These are phyloP conservation scores for Scelioninae gen. 1 DNA, from an alignment of 2,888 invertebrate species.

Conservation along the genomic window DNA sequence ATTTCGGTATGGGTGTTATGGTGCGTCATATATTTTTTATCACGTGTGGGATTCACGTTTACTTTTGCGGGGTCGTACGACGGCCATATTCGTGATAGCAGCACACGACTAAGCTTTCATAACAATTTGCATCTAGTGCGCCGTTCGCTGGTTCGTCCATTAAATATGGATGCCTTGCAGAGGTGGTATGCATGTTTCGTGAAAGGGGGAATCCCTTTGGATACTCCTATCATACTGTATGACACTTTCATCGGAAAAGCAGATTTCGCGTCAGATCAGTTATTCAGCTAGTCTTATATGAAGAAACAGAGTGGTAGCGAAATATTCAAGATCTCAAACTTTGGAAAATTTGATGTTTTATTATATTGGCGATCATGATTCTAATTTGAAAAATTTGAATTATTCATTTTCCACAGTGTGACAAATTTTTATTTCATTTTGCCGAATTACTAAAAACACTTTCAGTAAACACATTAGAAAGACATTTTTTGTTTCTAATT, in stretches of 20 bases:
- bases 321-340: not conserved
- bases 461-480: too few relatives aligned
- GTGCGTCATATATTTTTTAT: constrained; percentile 79
- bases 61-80: constrained; percentile 69
- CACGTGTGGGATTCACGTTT: constrained; percentile 78
- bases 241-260: constrained; percentile 62
- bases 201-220: constrained; percentile 68
- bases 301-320: constrained; percentile 1
- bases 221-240: constrained; percentile 54
- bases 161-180: constrained; percentile 82
- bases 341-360: not conserved
- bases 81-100: constrained; percentile 78
- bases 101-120: constrained; percentile 81
- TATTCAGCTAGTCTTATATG: not conserved
- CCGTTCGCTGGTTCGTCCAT: constrained; percentile 75
- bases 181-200: constrained; percentile 67
- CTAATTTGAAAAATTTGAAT: too few relatives aligned
- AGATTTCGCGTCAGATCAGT: constrained; percentile 40
- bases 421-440: too few relatives aligned
- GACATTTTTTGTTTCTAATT: too few relatives aligned
- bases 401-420: too few relatives aligned
- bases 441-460: too few relatives aligned
- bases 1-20: constrained; percentile 46
- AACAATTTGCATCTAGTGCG: constrained; percentile 82
- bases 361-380: too few relatives aligned